Evolutionary conservation across 2,797 vertebrate genomes (phyloP).

Genomic region (Dermochelys coriacea): DNA sequence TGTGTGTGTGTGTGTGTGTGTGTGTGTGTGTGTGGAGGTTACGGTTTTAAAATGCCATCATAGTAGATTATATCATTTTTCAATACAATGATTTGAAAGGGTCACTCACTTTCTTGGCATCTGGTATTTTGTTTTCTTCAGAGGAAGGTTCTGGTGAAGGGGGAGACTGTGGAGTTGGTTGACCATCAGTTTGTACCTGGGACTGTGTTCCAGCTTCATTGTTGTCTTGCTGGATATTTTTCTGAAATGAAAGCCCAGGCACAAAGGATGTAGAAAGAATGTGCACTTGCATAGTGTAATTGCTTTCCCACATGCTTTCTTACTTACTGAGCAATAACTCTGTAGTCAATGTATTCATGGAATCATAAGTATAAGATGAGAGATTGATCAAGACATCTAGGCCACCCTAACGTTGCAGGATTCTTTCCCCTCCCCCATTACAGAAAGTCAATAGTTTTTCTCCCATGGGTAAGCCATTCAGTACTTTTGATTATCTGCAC

Average conservation of each 20-base stretch:
- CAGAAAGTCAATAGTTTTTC: background rate
- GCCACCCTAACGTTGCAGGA: background rate
- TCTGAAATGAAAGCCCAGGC: constrained; percentile 89
- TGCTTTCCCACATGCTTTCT: background rate
- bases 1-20: background rate
- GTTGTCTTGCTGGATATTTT: constrained; percentile 85
- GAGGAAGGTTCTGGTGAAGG: constrained; percentile 84
- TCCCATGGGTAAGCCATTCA: background rate
- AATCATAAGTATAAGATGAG: background rate
- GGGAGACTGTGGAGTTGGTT: constrained; percentile 83
- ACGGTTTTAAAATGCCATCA: constrained; percentile 31
- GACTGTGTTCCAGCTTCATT: constrained; percentile 85
- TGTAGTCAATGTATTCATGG: background rate
- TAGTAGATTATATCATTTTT: constrained; percentile 67
- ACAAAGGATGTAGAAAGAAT: constrained; percentile 85
- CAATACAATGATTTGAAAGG: constrained; percentile 77
- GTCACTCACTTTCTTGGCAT: constrained; percentile 87
- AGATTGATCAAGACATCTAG: constrained; percentile 23
- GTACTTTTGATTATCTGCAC: background rate
- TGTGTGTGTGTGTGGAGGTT: background rate
- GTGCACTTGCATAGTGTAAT: constrained; percentile 71
- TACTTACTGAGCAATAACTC: constrained; percentile 11
- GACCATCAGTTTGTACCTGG: constrained; percentile 87
- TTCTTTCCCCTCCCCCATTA: background rate
- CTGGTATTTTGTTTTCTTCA: constrained; percentile 86